These are phyloP conservation scores for Lindbergichthys nudifrons DNA, from an alignment of 2,797 vertebrate genomes.

Conservation along the genomic window DNA sequence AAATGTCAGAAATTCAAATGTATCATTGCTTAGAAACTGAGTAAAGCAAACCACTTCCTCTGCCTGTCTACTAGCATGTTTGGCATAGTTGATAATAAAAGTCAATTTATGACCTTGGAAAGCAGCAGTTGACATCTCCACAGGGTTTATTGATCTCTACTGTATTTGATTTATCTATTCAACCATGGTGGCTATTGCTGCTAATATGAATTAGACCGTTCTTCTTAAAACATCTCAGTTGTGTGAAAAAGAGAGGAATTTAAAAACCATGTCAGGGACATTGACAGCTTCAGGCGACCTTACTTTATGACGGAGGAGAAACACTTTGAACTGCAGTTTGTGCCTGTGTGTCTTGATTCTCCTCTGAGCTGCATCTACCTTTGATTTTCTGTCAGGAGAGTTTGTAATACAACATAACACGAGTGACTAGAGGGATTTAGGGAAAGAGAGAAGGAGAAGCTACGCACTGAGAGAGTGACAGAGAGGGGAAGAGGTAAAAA, in stretches of 20 bases:
- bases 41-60: slow-evolving; percentile 1
- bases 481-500: background rate
- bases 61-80: slow-evolving; percentile 21
- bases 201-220: background rate
- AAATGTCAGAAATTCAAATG: slow-evolving; percentile 10
- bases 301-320: slow-evolving; percentile 23
- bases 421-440: slow-evolving; percentile 3
- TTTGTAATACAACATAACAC: slow-evolving; percentile 54
- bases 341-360: slow-evolving; percentile 23
- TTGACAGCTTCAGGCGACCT: slow-evolving; percentile 4
- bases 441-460: slow-evolving; percentile 5
- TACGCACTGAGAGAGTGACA: slow-evolving; percentile 3
- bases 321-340: slow-evolving; percentile 13
- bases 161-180: background rate
- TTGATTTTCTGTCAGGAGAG: slow-evolving; percentile 66
- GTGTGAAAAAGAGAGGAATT: slow-evolving; percentile 5
- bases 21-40: slow-evolving; percentile 18
- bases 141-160: background rate
- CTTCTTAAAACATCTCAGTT: background rate
- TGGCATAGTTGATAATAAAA: background rate
- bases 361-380: slow-evolving; percentile 49
- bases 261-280: slow-evolving; percentile 6
- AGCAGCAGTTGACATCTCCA: background rate
- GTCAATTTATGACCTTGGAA: background rate
- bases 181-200: background rate